Evolutionary conservation across 2,113 vertebrate species (phyloP).

Genomic region (Protobothrops mucrosquamatus): DNA sequence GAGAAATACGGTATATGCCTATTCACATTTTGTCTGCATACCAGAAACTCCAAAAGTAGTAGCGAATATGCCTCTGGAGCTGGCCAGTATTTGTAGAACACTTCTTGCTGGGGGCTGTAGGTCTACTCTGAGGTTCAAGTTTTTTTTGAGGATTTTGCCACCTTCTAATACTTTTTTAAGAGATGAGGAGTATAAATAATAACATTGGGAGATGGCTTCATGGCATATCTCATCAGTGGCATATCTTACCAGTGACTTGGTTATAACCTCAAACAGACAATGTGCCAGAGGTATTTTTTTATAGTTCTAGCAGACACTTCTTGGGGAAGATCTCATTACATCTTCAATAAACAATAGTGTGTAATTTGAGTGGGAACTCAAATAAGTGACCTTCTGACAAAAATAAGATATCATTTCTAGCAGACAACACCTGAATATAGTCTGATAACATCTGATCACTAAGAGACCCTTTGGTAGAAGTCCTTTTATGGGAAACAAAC

Average conservation of each 20-base stretch:
- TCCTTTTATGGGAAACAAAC: not conserved
- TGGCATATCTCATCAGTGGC: not conserved
- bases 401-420: not conserved
- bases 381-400: not conserved
- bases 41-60: not conserved
- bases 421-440: not conserved
- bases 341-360: not conserved
- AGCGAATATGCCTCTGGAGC: not conserved
- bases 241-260: not conserved
- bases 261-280: not conserved
- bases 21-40: not conserved
- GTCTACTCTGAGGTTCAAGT: not conserved
- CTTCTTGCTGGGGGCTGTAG: not conserved
- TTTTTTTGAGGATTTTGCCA: too few relatives aligned
- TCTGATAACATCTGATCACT: not conserved
- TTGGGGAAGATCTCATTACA: not conserved
- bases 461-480: not conserved
- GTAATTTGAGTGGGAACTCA: not conserved
- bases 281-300: not conserved
- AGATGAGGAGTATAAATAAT: not conserved
- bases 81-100: not conserved
- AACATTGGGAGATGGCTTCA: not conserved
- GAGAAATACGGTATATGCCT: not conserved
- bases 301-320: not conserved
- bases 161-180: not conserved